Base-by-base conservation (phyloP, 1,140 invertebrate genomes). In the Trichomalopsis sarcophagae region DNA sequence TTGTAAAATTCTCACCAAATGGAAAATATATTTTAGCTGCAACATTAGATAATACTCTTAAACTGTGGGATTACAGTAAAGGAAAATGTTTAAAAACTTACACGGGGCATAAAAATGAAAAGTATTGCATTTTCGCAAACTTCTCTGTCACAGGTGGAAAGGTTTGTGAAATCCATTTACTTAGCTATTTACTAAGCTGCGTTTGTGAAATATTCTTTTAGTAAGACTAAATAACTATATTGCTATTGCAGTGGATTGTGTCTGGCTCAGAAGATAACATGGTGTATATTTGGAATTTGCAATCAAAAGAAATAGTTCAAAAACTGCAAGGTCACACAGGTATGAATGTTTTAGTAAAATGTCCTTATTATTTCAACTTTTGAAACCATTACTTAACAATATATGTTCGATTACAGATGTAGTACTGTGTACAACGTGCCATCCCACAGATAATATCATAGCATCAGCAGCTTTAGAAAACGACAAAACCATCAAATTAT, bases 1-100 rank as follows among this genome's bases (percentile, higher is more conserved):
- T 99, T 95, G 99, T 99, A 0, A 99, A 99, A 93, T 99, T 99
- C 94, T 99, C 99, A 69, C 99, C 99, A 0, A 99, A 99, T 93
- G 99, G 99, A 87, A 99, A 99, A 94, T 99, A 99, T 90, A 99
- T 99, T 86, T 93, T 99, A 79, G 98, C 99, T 9, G 99, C 99
- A 23, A 99, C 99, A 1, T 93, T 99, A 82, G 99, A 99, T 92
- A 99, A 99, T 92, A 99, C 98, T 13, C 94, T 99, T 4, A 99
- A 99, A 94, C 93, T 99, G 73, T 99, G 99, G 99, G 99, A 99
- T 93, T 99, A 99, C 93, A 99, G 97, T 85, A 99, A 99, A 95
- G 97, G 97, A 81, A 98, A 98, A 94, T 99, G 98, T 93, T 94
- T 99, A 23, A 99, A 99, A 94, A 99, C 98, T 0, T 99, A 99